Conservation (phyloP, 2,113 vertebrate genomes). For the Nycticebus coucang region DNA sequence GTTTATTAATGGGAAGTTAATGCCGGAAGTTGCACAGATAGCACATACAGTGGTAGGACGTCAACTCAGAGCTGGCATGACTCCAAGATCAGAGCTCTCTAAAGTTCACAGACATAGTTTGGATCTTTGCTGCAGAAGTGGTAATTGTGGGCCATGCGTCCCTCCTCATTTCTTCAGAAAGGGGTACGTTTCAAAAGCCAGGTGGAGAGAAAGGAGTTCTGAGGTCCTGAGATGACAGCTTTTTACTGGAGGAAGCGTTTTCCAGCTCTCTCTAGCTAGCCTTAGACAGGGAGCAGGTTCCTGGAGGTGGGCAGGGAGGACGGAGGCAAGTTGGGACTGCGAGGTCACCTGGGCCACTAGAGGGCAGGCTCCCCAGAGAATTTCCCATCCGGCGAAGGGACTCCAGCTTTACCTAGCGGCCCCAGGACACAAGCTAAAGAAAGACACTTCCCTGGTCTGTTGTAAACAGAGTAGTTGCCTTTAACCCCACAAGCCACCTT, state of each 20-base stretch:
- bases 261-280: background rate
- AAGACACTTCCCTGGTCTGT: background rate
- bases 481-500: background rate
- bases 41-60: background rate
- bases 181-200: background rate
- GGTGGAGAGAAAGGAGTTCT: background rate
- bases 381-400: background rate
- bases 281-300: background rate
- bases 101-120: background rate
- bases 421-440: background rate
- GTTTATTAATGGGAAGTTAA: background rate
- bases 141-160: background rate
- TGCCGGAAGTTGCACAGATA: background rate
- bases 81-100: background rate
- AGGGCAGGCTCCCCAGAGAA: background rate
- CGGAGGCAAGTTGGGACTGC: background rate
- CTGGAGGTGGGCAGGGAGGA: background rate
- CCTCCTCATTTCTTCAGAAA: background rate
- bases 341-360: slow-evolving; percentile 40
- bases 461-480: background rate
- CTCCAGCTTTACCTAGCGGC: background rate
- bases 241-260: background rate
- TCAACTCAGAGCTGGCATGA: background rate
- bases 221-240: background rate
- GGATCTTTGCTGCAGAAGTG: background rate